Percentiles rank a stretch among this genome's conserved stretches.
Conservation (phyloP, 2,888 invertebrate genomes). For the Drosophila anomelani region DNA sequence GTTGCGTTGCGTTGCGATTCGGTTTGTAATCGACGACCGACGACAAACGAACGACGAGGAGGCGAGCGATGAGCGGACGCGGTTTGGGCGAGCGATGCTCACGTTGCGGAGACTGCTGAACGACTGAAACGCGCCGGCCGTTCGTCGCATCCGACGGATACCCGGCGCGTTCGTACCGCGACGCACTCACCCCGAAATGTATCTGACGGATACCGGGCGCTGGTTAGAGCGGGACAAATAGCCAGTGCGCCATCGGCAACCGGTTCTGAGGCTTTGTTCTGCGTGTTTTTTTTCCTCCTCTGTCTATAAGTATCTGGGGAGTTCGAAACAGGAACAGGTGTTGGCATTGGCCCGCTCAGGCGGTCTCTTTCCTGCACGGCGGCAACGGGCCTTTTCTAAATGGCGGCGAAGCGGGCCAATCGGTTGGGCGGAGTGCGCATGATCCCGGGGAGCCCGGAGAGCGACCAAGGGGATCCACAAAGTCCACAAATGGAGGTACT, state of each 20-base stretch:
- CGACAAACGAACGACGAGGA: conserved; percentile 33
- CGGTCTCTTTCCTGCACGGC: conserved; percentile 40
- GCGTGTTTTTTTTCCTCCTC: conserved; percentile 3
- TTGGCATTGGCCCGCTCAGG: conserved; percentile 43
- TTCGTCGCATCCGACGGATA: conserved; percentile 21
- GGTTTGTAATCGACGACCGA: conserved; percentile 40
- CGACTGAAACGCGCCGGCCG: conserved; percentile 83
- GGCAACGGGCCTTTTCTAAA: conserved; percentile 74
- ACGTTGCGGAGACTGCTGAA: conserved; percentile 83
- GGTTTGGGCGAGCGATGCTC: conserved; percentile 69
- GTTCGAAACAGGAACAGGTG: conserved; percentile 69
- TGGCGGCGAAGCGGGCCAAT: conserved; percentile 84
- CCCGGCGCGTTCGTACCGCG: conserved; percentile 22
- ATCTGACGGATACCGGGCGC: conserved; percentile 19
- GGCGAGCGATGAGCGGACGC: conserved; percentile 31
- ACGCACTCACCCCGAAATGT: conserved; percentile 40
- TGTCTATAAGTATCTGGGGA: conserved; percentile 35
- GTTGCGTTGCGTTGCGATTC: conserved; percentile 13
- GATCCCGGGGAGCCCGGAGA: conserved; percentile 44
- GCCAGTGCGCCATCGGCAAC: conserved; percentile 22
- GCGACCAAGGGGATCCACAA: conserved; percentile 29
- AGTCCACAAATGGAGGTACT: conserved; percentile 39
- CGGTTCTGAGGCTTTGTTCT: conserved; percentile 25
- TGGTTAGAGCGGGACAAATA: conserved; percentile 19
- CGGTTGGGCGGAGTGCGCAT: conserved; percentile 82